These are phyloP conservation scores for Lepidonotus clava DNA, from an alignment of 2,888 invertebrate genomes.

Conservation along the genomic window DNA sequence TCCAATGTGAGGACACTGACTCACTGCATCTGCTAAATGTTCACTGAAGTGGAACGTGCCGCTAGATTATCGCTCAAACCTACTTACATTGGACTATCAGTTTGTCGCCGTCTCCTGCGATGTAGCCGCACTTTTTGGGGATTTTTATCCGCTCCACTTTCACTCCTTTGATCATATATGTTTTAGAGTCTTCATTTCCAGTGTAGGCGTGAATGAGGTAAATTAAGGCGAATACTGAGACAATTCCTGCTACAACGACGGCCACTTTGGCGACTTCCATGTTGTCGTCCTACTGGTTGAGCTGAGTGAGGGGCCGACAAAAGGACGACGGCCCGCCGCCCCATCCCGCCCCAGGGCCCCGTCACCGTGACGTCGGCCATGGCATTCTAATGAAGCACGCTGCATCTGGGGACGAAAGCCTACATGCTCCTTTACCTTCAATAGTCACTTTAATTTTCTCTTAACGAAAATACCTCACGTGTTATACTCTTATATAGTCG, in stretches of 20 bases:
- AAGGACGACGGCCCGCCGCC: no score
- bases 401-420: no score
- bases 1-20: no score
- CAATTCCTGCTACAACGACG: background rate
- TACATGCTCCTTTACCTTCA: no score
- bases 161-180: background rate
- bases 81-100: conserved; percentile 28
- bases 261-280: conserved; percentile 16
- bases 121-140: conserved; percentile 33
- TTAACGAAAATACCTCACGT: no score
- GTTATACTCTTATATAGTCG: no score
- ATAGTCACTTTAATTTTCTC: no score
- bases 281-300: background rate
- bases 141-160: conserved; percentile 21
- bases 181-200: background rate
- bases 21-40: background rate
- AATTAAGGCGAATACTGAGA: background rate
- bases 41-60: background rate
- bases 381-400: no score
- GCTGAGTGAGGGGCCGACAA: no score
- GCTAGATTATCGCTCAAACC: background rate
- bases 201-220: background rate
- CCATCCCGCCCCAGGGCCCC: no score
- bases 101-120: conserved; percentile 3
- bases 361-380: no score